Conservation (phyloP, 2,888 invertebrate species). For the Iphiclides podalirius region DNA sequence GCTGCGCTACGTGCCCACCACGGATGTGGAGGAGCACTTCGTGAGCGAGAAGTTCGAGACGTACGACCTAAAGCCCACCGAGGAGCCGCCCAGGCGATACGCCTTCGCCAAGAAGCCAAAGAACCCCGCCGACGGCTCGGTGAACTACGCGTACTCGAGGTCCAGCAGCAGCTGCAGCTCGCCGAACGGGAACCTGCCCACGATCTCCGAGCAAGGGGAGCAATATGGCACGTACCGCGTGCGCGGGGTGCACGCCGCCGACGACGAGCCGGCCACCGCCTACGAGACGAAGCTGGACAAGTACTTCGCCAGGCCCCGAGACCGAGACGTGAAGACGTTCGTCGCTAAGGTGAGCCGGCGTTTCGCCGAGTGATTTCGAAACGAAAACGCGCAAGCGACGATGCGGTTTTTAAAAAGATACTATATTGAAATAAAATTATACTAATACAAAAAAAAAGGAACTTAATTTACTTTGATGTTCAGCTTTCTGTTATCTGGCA, state of each 20-base stretch:
- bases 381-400: too few relatives aligned
- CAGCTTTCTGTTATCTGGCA: too few relatives aligned
- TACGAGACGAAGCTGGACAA: constrained; percentile 68
- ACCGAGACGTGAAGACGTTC: constrained; percentile 58
- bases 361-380: neutral
- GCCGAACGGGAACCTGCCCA: constrained; percentile 66
- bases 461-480: too few relatives aligned
- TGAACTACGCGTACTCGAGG: constrained; percentile 67
- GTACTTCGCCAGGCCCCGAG: constrained; percentile 65
- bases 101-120: constrained; percentile 67
- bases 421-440: too few relatives aligned
- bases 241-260: constrained; percentile 37
- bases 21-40: constrained; percentile 64
- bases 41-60: constrained; percentile 69
- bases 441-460: too few relatives aligned
- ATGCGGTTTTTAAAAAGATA: too few relatives aligned
- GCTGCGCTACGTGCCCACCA: constrained; percentile 64
- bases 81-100: constrained; percentile 58
- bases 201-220: constrained; percentile 68
- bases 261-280: constrained; percentile 44
- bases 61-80: constrained; percentile 60
- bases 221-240: constrained; percentile 62
- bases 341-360: constrained; percentile 56
- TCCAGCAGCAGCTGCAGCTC: constrained; percentile 72
- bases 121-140: constrained; percentile 66